These are phyloP conservation scores for Empis stercorea DNA, from an alignment of 2,888 invertebrate genomes.

Conservation along the genomic window DNA sequence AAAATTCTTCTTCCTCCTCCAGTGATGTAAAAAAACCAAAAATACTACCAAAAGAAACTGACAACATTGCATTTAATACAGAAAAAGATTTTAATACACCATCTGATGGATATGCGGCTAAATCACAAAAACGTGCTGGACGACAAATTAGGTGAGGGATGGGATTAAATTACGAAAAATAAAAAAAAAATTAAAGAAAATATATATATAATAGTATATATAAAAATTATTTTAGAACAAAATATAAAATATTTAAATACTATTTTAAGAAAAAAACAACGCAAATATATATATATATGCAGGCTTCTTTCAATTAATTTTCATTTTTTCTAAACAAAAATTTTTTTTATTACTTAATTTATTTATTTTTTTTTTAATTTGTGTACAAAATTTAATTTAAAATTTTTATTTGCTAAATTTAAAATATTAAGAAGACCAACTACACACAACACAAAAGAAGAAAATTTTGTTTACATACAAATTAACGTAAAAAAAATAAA, in stretches of 20 bases:
- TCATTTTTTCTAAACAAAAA: not conserved
- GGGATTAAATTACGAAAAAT: conserved; percentile 8
- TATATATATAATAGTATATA: too few species aligned
- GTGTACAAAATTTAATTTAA: too few species aligned
- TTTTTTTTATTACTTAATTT: not conserved
- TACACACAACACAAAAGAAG: too few species aligned
- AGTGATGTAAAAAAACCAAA: not conserved
- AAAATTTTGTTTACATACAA: too few species aligned
- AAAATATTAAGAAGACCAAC: too few species aligned
- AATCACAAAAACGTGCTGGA: conserved; percentile 30
- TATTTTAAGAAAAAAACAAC: conserved; percentile 2
- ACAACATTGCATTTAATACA: conserved; percentile 20
- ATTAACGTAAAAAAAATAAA: too few species aligned
- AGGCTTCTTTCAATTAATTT: not conserved
- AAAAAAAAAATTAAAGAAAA: too few species aligned
- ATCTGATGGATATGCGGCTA: conserved; percentile 28
- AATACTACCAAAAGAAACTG: not conserved
- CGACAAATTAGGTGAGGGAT: conserved; percentile 40
- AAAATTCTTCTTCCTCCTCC: conserved; percentile 16
- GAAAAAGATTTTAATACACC: conserved; percentile 36
- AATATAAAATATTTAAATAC: conserved; percentile 4
- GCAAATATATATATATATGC: too few species aligned
- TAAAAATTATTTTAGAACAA: too few species aligned
- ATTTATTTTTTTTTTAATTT: not conserved
- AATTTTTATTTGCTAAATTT: too few species aligned